Conservation (phyloP, 1,140 invertebrate species). For the Ceratina australensis region DNA sequence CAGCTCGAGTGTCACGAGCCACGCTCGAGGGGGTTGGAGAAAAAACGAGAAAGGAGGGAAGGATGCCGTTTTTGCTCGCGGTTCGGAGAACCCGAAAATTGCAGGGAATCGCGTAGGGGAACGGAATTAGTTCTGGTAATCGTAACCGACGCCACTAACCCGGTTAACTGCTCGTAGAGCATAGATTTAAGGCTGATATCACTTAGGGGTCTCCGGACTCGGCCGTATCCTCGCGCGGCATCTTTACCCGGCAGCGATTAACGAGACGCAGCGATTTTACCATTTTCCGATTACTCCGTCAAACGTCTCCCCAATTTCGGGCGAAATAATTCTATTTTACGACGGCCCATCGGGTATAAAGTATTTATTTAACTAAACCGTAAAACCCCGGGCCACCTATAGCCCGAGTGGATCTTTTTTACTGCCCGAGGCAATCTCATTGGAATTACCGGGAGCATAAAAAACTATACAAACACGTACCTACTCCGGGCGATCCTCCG, state of each 20-base stretch:
- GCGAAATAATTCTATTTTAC: neutral
- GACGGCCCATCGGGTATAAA: neutral
- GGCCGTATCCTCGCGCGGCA: neutral
- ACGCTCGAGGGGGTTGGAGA: neutral
- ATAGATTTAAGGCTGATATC: constrained; percentile 30
- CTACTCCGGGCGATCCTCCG: neutral
- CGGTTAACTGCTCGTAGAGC: constrained; percentile 22
- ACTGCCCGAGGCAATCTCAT: neutral
- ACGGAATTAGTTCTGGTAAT: constrained; percentile 39
- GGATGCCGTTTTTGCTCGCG: constrained; percentile 40
- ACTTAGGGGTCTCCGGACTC: neutral
- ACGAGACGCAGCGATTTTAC: constrained; percentile 9
- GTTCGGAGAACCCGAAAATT: constrained; percentile 21
- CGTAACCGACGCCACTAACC: constrained; percentile 36
- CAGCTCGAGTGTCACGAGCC: constrained; percentile 48
- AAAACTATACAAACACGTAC: neutral
- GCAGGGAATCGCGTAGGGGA: constrained; percentile 5
- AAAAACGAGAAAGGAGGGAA: constrained; percentile 5
- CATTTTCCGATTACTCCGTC: neutral
- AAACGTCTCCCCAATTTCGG: neutral
- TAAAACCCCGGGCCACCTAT: neutral
- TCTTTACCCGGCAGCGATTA: neutral
- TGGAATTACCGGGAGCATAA: neutral
- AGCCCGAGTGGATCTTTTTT: neutral
- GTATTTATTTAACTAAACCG: constrained; percentile 1